Base-by-base conservation (phyloP, 1,140 invertebrate species). In the Mylabris phalerata region DNA sequence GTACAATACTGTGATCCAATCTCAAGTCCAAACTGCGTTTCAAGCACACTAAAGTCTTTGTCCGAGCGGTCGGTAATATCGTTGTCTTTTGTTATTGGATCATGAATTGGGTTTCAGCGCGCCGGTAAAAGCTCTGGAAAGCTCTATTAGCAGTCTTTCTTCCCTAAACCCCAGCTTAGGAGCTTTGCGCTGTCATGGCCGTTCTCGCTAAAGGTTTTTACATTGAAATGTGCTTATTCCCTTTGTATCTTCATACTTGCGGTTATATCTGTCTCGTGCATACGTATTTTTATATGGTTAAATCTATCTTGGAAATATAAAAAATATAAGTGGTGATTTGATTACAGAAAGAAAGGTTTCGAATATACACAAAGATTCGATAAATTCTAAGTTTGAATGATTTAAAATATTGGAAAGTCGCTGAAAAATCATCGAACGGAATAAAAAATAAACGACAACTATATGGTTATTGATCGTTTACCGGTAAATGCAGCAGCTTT, bases 41-140 rank as follows among this genome's bases (percentile, higher is more conserved):
- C 48, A 64, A 62, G 60, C 63, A 62, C 57, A 59, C 50, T 39
- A 25, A 42, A 56, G 50, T 62, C 67, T 71, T 72, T 73, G 70
- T 73, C 69, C 70, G 69, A 70, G 65, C 67, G 70, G 70, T 63
- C 71, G 68, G 69, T 74, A 74, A 73, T 74, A 74, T 74, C 71
- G 72, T 74, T 74, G 72, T 74, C 72, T 74, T 74, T 74, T 74
- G 72, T 74, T 74, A 74, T 74, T 74, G 72, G 72, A 74, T 74
- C 72, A 74, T 71, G 72, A 74, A 73, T 74, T 72, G 70, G 72
- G 71, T 74, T 74, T 71, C 68, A 67, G 68, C 65, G 67, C 64
- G 66, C 62, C 62, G 66, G 69, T 72, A 69, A 73, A 74, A 74
- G 72, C 72, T 64, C 63, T 62, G 66, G 69, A 71, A 73, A 73